Evolutionary conservation across 2,888 invertebrate species (phyloP).

Genomic region (Hyposoter didymator): DNA sequence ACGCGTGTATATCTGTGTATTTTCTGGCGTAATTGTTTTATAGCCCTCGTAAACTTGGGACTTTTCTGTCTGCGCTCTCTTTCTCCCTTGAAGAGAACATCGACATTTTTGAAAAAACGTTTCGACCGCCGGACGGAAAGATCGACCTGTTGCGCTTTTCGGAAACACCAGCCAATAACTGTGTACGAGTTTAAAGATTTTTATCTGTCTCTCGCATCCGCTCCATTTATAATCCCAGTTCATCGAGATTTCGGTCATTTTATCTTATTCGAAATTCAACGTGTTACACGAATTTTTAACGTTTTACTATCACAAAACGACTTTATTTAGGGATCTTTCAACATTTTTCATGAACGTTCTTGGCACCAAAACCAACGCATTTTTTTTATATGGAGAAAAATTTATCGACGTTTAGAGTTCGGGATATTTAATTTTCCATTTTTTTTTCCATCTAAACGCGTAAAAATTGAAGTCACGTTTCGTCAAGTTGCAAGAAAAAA

Average conservation of each 20-base stretch:
- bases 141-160: slow-evolving; percentile 40
- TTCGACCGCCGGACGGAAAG: slow-evolving; percentile 2
- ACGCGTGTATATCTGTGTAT: not conserved
- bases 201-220: not conserved
- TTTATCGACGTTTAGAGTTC: too few species aligned
- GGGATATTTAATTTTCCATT: too few species aligned
- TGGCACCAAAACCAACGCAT: too few species aligned
- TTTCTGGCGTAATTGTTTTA: slow-evolving; percentile 74
- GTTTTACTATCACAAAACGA: too few species aligned
- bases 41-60: slow-evolving; percentile 71
- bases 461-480: too few species aligned
- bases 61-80: slow-evolving; percentile 34
- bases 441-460: too few species aligned
- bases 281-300: not conserved
- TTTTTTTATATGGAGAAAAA: too few species aligned
- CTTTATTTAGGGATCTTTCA: too few species aligned
- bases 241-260: not conserved
- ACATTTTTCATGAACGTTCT: too few species aligned
- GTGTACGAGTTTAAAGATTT: not conserved
- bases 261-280: not conserved
- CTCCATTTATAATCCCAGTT: not conserved
- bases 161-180: slow-evolving; percentile 15
- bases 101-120: slow-evolving; percentile 45
- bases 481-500: too few species aligned
- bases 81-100: not conserved